Evolutionary conservation across 2,113 vertebrate species (phyloP), one percentile per base, ranked within the genome.

Genomic region (Seriola aureovittata): DNA sequence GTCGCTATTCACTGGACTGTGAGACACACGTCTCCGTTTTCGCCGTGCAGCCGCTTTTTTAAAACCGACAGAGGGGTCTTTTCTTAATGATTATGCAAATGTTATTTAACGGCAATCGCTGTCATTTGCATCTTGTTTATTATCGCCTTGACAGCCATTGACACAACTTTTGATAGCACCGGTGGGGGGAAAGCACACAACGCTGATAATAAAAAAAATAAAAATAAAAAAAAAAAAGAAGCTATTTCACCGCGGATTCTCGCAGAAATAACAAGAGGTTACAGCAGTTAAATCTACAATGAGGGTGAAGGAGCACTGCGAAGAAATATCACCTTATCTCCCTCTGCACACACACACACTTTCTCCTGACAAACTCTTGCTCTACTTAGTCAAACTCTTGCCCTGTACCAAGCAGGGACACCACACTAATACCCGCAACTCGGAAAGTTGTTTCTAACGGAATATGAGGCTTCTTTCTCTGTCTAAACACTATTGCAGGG

Each of bases 61-160:
- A 29, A 59, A 48, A 58, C 63, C 21, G 50, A 78, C 44, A 46
- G 19, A 34, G 59, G 25, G 57, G 55, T 70, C 34, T 40, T 55
- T 73, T 48, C 74, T 46, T 75, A 84, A 89, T 89, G 55, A 89
- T 92, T 90, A 94, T 93, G 94, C 92, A 92, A 93, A 94, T 93
- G 46, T 38, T 40, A 65, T 64, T 82, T 90, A 91, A 90, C 89
- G 68, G 85, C 59, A 50, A 84, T 54, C 81, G 80, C 75, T 77
- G 80, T 89, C 81, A 78, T 91, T 91, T 78, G 78, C 89, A 78
- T 90, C 81, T 86, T 78, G 80, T 91, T 88, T 81, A 73, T 88
- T 81, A 73, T 66, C 8, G 75, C 70, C 40, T 11, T 84, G 88
- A 90, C 87, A 85, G 86, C 65, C 63, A 1, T 21, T n/a, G 80